Conservation (phyloP, 2,113 vertebrate species). For the Fulmarus glacialis region DNA sequence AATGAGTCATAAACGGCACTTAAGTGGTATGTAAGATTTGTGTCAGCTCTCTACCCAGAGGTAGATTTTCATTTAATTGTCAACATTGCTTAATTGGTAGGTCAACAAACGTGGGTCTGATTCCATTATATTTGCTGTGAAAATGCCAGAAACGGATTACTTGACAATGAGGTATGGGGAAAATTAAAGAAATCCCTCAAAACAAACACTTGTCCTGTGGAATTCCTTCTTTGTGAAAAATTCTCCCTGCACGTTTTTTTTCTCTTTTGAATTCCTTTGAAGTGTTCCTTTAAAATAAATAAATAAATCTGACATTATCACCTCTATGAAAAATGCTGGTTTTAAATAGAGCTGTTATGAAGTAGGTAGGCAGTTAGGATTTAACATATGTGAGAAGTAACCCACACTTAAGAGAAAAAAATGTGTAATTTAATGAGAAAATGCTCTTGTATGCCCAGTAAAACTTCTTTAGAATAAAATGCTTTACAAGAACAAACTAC, state of each 20-base stretch:
- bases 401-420: neutral
- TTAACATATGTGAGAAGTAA: slow-evolving; percentile 11
- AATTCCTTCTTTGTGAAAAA: neutral
- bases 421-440: neutral
- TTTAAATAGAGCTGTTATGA: neutral
- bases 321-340: neutral
- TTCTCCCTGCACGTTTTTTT: rapidly evolving
- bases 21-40: neutral
- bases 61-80: neutral
- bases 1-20: neutral
- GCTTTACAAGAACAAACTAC: slow-evolving; percentile 16
- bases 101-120: neutral
- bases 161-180: neutral
- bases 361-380: neutral
- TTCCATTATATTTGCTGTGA: neutral
- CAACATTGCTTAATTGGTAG: neutral
- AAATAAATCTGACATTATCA: neutral
- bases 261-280: neutral
- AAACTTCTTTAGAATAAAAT: slow-evolving; percentile 13
- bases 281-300: neutral
- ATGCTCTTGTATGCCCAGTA: neutral
- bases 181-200: neutral
- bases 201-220: neutral
- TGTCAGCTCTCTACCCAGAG: neutral
- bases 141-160: neutral